Percentiles rank a stretch among this genome's conserved stretches.
Conservation (phyloP, 2,888 invertebrate genomes). For the Microctonus aethiopoides region DNA sequence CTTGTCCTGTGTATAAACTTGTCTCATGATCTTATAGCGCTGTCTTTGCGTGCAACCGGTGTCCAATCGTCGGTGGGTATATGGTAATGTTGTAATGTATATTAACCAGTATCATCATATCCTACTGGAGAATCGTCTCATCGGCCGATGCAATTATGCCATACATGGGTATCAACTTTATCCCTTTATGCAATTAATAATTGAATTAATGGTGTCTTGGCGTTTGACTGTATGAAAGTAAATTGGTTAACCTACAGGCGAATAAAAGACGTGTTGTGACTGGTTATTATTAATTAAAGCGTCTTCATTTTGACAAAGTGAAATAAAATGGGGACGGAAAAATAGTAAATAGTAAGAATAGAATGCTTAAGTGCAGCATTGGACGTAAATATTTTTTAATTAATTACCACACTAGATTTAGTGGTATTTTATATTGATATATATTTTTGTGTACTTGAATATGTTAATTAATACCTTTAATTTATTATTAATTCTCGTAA, state of each 20-base stretch:
- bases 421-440: no score
- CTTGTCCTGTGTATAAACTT: neutral
- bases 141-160: slow-evolving; percentile 2
- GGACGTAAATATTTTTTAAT: no score
- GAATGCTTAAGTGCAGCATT: no score
- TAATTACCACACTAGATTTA: no score
- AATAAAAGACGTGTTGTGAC: neutral
- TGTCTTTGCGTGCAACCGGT: neutral
- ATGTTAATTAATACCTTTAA: no score
- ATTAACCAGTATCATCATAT: neutral
- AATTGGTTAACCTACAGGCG: neutral
- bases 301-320: neutral
- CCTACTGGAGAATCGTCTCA: neutral
- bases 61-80: neutral
- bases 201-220: neutral
- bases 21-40: neutral
- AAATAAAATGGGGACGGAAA: neutral
- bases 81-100: neutral
- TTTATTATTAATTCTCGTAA: no score
- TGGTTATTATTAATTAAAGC: neutral
- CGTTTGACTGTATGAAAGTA: neutral
- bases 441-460: no score
- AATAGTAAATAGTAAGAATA: no score
- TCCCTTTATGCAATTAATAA: neutral
- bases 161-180: neutral